phyloP scores from a whole-genome alignment of 2,888 invertebrate genomes.

The Ypsolopha scabrella region DNA sequence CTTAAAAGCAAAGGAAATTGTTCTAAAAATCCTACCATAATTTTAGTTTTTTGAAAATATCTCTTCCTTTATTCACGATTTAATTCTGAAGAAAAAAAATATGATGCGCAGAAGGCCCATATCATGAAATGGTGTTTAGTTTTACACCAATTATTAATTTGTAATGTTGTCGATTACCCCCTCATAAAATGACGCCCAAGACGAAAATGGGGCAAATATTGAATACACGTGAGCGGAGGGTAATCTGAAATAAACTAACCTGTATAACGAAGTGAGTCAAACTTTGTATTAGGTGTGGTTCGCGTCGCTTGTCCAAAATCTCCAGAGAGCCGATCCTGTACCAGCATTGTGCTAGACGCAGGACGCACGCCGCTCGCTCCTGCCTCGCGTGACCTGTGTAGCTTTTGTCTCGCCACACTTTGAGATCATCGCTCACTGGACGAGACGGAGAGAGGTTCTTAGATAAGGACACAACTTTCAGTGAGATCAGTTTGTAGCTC shows the following conservation, averaged over 20 bases:
- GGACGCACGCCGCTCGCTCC: slow-evolving; percentile 69
- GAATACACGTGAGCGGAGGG: slow-evolving; percentile 14
- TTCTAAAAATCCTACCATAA: too few species aligned
- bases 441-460: too few species aligned
- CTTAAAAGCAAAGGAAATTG: too few species aligned
- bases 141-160: too few species aligned
- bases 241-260: slow-evolving; percentile 10
- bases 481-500: background rate
- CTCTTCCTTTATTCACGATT: too few species aligned
- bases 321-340: slow-evolving; percentile 75
- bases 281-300: slow-evolving; percentile 47
- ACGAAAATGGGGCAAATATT: too few species aligned
- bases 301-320: slow-evolving; percentile 62
- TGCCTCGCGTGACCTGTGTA: slow-evolving; percentile 67
- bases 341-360: slow-evolving; percentile 70
- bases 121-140: too few species aligned
- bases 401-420: slow-evolving; percentile 71
- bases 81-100: too few species aligned
- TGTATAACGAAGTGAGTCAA: slow-evolving; percentile 1
- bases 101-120: too few species aligned
- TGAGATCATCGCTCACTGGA: slow-evolving; percentile 62
- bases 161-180: too few species aligned
- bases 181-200: too few species aligned
- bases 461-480: background rate
- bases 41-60: too few species aligned